Conservation (phyloP, 1,140 invertebrate genomes). For the Ostrea edulis region DNA sequence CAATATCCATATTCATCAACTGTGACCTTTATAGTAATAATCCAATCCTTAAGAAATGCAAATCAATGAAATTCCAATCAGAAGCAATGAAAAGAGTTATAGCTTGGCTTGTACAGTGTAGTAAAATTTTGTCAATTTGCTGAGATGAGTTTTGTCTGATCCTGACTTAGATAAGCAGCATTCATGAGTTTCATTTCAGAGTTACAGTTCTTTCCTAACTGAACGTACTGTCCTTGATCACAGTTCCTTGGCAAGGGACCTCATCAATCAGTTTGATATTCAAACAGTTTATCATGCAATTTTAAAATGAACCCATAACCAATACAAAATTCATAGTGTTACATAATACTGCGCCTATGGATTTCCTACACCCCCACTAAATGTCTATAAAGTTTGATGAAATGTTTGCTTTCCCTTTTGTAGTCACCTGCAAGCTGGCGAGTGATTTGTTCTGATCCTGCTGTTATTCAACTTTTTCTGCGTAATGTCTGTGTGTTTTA, state of each 20-base stretch:
- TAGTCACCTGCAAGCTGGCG: background rate
- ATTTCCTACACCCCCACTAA: background rate
- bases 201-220: background rate
- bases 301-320: background rate
- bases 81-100: no score
- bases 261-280: background rate
- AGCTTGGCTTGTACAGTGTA: no score
- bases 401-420: constrained; percentile 12
- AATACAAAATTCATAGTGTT: background rate
- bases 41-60: no score
- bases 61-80: no score
- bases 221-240: background rate
- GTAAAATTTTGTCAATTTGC: no score
- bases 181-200: no score
- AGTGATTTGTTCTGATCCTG: background rate
- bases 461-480: background rate
- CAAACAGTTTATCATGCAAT: background rate
- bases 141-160: no score
- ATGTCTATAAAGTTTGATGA: background rate
- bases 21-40: no score
- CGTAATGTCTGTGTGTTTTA: background rate
- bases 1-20: no score
- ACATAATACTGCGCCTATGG: background rate
- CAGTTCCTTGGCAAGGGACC: background rate
- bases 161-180: no score